These are phyloP conservation scores for Lates calcarifer DNA, from an alignment of 2,113 vertebrate species.

Conservation along the genomic window DNA sequence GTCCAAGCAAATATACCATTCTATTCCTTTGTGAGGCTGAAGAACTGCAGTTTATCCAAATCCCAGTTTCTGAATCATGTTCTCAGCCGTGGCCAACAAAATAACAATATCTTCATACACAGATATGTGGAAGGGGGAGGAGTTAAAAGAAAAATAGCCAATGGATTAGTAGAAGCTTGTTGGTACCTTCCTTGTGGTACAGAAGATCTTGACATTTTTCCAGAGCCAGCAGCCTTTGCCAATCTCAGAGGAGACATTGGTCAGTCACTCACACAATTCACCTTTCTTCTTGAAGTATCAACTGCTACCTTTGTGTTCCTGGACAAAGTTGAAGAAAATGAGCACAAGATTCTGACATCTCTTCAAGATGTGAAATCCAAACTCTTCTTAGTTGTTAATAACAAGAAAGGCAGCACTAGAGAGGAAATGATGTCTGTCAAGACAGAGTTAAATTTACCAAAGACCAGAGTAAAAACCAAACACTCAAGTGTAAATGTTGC, in stretches of 20 bases:
- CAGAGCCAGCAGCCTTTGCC: slow-evolving; percentile 69
- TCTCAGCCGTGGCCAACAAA: slow-evolving; percentile 71
- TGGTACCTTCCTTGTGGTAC: slow-evolving; percentile 80
- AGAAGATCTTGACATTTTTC: slow-evolving; percentile 56
- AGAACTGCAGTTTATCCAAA: slow-evolving; percentile 81
- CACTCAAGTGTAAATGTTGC: slow-evolving; percentile 4
- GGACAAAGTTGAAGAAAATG: slow-evolving; percentile 73
- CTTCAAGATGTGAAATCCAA: slow-evolving; percentile 46
- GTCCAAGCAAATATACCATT: slow-evolving; percentile 59
- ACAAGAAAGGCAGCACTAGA: neutral
- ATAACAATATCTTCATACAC: slow-evolving; percentile 79
- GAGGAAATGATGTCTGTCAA: slow-evolving; percentile 27
- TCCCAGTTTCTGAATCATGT: slow-evolving; percentile 81
- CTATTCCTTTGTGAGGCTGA: slow-evolving; percentile 82
- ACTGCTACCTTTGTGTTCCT: slow-evolving; percentile 81
- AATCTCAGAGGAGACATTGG: slow-evolving; percentile 80
- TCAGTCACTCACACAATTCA: slow-evolving; percentile 68
- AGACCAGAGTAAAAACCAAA: neutral
- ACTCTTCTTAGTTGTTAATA: slow-evolving; percentile 61
- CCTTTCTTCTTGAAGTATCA: slow-evolving; percentile 81
- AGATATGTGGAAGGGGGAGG: slow-evolving; percentile 58
- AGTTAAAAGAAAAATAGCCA: slow-evolving; percentile 65
- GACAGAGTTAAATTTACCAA: slow-evolving; percentile 41
- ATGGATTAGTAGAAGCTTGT: slow-evolving; percentile 81
- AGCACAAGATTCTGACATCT: slow-evolving; percentile 64